Conservation (phyloP, 2,113 vertebrate species). For the Poeciliopsis retropinna region DNA sequence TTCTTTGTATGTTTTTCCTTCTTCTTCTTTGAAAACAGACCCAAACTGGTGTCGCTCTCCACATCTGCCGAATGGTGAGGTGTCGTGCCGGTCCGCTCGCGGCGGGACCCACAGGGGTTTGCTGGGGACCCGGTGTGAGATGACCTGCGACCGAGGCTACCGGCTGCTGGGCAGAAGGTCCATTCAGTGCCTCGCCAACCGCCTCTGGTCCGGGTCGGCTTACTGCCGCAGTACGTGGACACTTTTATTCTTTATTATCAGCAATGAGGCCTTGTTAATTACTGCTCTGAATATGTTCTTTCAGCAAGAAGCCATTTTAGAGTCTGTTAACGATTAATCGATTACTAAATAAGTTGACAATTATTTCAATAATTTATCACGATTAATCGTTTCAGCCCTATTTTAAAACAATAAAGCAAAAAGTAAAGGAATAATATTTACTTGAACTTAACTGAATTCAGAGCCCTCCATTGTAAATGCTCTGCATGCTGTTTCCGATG, state of each 20-base stretch:
- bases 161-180: conserved; percentile 84
- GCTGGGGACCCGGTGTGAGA: conserved; percentile 88
- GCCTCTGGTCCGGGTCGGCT: conserved; percentile 91
- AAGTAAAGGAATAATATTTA: not conserved
- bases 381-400: too few relatives aligned
- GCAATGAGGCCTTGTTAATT: not conserved
- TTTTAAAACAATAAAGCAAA: not conserved
- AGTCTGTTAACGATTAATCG: too few relatives aligned
- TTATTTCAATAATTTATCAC: too few relatives aligned
- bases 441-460: not conserved
- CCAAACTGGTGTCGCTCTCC: conserved; percentile 89
- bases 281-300: too few relatives aligned
- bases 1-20: not conserved
- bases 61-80: conserved; percentile 86
- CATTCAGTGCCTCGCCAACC: conserved; percentile 84
- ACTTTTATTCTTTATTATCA: not conserved
- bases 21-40: conserved; percentile 65
- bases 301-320: too few relatives aligned
- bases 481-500: too few relatives aligned
- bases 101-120: conserved; percentile 85
- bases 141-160: conserved; percentile 89
- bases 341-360: too few relatives aligned
- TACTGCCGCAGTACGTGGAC: conserved; percentile 88
- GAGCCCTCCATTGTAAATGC: too few relatives aligned
- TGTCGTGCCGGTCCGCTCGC: conserved; percentile 86